Evolutionary conservation across 2,888 invertebrate species (phyloP).

Genomic region (Linyphia triangularis): DNA sequence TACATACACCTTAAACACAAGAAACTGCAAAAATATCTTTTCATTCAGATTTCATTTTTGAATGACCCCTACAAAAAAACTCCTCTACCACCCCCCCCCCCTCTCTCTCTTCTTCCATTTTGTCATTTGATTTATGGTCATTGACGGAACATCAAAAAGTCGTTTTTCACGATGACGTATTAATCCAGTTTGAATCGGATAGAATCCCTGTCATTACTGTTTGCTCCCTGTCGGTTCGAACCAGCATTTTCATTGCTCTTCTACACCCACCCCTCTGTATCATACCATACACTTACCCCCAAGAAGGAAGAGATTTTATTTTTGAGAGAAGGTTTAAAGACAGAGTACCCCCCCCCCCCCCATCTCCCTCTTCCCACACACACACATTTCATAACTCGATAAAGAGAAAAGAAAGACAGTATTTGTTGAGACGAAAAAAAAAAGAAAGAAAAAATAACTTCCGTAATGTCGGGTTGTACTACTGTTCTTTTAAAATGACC

Average conservation of each 20-base stretch:
- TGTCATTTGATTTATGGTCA: constrained; percentile 55
- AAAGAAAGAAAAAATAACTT: constrained; percentile 4
- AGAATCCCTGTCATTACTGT: constrained; percentile 46
- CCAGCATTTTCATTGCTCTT: constrained; percentile 11
- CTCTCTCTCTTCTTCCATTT: constrained; percentile 23
- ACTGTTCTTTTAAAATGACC: constrained; percentile 4
- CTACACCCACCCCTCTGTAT: constrained; percentile 3
- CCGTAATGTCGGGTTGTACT: constrained; percentile 33
- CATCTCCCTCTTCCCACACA: not conserved
- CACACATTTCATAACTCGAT: not conserved
- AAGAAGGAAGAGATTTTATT: constrained; percentile 11
- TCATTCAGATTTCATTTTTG: not conserved
- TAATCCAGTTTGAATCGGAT: constrained; percentile 55
- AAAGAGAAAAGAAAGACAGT: not conserved
- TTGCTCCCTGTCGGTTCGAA: constrained; percentile 38
- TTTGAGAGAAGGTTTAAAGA: constrained; percentile 35
- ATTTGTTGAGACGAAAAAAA: too few relatives aligned
- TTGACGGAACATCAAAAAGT: constrained; percentile 55
- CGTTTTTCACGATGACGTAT: constrained; percentile 54
- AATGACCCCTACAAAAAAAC: not conserved
- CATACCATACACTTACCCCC: not conserved
- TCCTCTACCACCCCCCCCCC: not conserved
- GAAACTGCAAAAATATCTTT: too few relatives aligned
- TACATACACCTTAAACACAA: too few relatives aligned
- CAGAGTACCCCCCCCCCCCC: not conserved